Percentiles rank a stretch among this genome's conserved stretches.
These are phyloP conservation scores for Phragmatobia fuliginosa DNA, from an alignment of 2,888 invertebrate species.

Conservation along the genomic window DNA sequence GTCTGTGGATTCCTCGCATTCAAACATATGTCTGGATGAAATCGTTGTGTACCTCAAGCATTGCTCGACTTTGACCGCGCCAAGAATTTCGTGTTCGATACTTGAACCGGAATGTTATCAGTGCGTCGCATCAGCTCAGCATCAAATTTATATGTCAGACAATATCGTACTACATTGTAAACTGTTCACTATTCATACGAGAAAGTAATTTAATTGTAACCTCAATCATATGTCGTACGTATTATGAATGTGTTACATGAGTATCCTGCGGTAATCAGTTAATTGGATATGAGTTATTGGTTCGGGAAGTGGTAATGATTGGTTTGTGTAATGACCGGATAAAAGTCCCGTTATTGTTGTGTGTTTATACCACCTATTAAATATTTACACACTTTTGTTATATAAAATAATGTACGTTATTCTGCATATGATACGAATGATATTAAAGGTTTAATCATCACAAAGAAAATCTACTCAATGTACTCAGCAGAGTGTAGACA, in stretches of 20 bases:
- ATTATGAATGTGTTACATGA: constrained; percentile 53
- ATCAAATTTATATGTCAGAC: constrained; percentile 75
- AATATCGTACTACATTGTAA: constrained; percentile 73
- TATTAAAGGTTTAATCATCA: constrained; percentile 36
- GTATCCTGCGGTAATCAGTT: constrained; percentile 73
- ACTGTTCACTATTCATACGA: constrained; percentile 77
- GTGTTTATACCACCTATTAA: constrained; percentile 45
- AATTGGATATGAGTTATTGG: constrained; percentile 80
- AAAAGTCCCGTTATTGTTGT: constrained; percentile 46
- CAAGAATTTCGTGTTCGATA: constrained; percentile 82
- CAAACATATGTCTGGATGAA: constrained; percentile 73
- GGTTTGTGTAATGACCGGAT: constrained; percentile 61
- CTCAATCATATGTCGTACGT: constrained; percentile 60
- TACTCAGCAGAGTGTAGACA: constrained; percentile 29
- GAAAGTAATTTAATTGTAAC: constrained; percentile 70
- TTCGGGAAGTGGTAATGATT: constrained; percentile 68
- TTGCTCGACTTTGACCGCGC: constrained; percentile 72
- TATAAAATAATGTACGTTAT: constrained; percentile 41
- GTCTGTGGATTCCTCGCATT: constrained; percentile 77
- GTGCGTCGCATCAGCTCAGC: constrained; percentile 77
- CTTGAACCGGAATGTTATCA: constrained; percentile 83
- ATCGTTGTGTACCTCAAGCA: constrained; percentile 70
- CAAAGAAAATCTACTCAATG: constrained; percentile 23
- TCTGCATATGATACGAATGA: constrained; percentile 45
- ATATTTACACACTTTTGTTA: constrained; percentile 46